Conservation (phyloP, 2,797 vertebrate species). For the Paedocypris micromegethes region DNA sequence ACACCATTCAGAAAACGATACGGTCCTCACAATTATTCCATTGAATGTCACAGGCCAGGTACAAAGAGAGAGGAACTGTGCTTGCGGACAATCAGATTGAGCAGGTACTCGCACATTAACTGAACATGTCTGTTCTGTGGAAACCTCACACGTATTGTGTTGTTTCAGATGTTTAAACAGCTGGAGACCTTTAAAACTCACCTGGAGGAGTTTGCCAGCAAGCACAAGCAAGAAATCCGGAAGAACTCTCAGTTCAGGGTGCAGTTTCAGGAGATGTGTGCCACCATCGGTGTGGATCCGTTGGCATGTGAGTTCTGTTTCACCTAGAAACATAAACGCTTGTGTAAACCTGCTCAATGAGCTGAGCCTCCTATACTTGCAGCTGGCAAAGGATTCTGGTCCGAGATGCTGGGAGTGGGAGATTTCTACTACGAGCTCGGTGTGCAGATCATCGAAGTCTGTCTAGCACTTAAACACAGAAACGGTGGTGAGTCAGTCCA, state of each 20-base stretch:
- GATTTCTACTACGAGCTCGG: constrained; percentile 98
- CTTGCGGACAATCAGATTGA: constrained; percentile 90
- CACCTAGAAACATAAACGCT: no score
- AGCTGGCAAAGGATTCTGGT: constrained; percentile 99
- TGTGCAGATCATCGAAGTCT: constrained; percentile 95
- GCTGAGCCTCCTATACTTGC: constrained; percentile 17
- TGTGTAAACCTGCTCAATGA: no score
- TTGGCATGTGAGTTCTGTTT: constrained; percentile 80
- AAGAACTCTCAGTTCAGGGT: constrained; percentile 86
- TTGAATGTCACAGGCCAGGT: constrained; percentile 77
- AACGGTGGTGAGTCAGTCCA: constrained; percentile 80
- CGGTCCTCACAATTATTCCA: no score
- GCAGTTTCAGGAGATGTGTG: constrained; percentile 98
- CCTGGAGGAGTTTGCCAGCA: constrained; percentile 95
- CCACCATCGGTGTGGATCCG: constrained; percentile 93
- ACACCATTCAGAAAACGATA: no score
- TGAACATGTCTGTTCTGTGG: not conserved
- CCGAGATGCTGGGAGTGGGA: constrained; percentile 95
- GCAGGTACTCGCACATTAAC: constrained; percentile 67
- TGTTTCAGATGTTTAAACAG: constrained; percentile 90
- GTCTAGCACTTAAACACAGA: constrained; percentile 90
- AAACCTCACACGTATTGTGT: not conserved
- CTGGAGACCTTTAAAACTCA: constrained; percentile 91
- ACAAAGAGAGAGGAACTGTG: constrained; percentile 92
- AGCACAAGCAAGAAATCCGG: constrained; percentile 96